Conservation (phyloP, 2,797 vertebrate genomes). For the Gymnocypris eckloni region DNA sequence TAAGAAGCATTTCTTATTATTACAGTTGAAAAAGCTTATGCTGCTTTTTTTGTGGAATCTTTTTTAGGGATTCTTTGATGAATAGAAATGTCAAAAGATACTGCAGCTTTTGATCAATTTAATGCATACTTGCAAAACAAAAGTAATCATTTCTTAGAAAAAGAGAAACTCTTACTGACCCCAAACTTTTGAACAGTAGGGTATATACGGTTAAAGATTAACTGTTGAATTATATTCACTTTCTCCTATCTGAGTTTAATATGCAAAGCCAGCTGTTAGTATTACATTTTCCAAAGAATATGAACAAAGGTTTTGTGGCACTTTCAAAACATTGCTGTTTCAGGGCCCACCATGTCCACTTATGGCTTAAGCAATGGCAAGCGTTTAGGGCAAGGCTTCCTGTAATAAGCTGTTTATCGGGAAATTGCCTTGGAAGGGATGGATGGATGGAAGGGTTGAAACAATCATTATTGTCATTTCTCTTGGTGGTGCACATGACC, state of each 20-base stretch:
- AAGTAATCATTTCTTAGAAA: neutral
- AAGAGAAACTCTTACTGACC: neutral
- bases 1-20: neutral
- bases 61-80: neutral
- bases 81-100: neutral
- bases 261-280: neutral
- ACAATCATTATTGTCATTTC: neutral
- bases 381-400: neutral
- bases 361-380: neutral
- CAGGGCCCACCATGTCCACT: neutral
- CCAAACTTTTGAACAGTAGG: neutral
- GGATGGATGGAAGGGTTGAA: neutral
- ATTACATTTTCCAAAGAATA: neutral
- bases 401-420: neutral
- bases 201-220: neutral
- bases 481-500: neutral
- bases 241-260: constrained; percentile 13
- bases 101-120: neutral
- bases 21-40: neutral
- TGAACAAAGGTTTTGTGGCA: neutral
- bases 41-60: neutral
- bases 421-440: neutral
- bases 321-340: constrained; percentile 6
- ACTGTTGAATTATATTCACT: neutral
- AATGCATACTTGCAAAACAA: neutral